Conservation (phyloP, 2,888 invertebrate genomes). For the Mayetiola destructor region DNA sequence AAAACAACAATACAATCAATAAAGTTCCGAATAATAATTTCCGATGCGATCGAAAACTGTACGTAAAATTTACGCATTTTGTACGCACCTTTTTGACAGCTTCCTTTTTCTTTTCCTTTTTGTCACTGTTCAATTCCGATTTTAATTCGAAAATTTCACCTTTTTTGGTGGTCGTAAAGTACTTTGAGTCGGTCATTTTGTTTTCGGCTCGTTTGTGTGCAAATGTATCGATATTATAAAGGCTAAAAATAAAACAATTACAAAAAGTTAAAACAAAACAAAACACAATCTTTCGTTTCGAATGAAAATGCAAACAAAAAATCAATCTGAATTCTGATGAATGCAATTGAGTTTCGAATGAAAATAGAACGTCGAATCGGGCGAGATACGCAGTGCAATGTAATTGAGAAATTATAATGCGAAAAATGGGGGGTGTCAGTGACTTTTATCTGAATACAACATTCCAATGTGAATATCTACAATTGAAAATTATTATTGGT, state of each 20-base stretch:
- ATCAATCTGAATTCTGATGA: not conserved
- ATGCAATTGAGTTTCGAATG: not conserved
- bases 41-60: not conserved
- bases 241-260: constrained; percentile 7
- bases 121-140: constrained; percentile 97
- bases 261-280: too few species aligned
- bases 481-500: too few species aligned
- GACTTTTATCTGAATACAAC: not conserved
- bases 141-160: constrained; percentile 99
- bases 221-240: constrained; percentile 11
- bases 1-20: not conserved
- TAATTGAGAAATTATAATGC: not conserved
- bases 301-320: not conserved
- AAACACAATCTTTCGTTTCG: too few species aligned
- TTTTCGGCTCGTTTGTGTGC: constrained; percentile 13
- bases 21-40: not conserved
- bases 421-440: not conserved
- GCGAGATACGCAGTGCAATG: not conserved
- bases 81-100: constrained; percentile 87
- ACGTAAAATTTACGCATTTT: not conserved
- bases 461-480: too few species aligned
- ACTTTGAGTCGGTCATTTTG: constrained; percentile 96
- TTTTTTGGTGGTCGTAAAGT: constrained; percentile 99
- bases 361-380: not conserved
- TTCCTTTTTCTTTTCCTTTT: constrained; percentile 98